phyloP scores from a whole-genome alignment of 2,797 vertebrate genomes.

The Galago senegalensis region DNA sequence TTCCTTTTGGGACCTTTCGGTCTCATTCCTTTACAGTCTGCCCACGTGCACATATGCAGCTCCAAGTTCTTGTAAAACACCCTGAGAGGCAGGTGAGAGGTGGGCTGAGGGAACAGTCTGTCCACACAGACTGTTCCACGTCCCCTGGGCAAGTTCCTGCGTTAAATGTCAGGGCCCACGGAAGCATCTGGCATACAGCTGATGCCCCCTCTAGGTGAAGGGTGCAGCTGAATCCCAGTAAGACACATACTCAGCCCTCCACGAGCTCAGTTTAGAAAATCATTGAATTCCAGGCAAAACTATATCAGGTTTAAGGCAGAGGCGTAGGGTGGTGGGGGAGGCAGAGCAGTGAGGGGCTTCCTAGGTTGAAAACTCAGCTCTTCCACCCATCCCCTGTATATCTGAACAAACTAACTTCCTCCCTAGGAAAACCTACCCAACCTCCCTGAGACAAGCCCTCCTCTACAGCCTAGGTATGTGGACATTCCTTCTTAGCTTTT shows the following conservation, averaged over 20 bases:
- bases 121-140: accelerated
- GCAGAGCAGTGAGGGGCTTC: background rate
- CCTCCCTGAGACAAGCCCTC: background rate
- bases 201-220: background rate
- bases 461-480: background rate
- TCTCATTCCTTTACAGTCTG: background rate
- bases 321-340: no score
- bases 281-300: background rate
- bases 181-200: background rate
- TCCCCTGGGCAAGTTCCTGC: background rate
- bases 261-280: background rate
- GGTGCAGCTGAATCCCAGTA: background rate
- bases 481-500: background rate
- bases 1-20: background rate
- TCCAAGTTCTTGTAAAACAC: background rate
- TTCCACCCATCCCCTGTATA: background rate
- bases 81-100: background rate
- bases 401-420: background rate
- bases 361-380: background rate
- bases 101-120: background rate
- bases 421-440: background rate
- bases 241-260: background rate
- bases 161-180: background rate
- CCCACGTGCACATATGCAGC: background rate
- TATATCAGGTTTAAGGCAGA: background rate